Evolutionary conservation across 2,888 invertebrate species (phyloP).

Genomic region (Microplitis manilae): DNA sequence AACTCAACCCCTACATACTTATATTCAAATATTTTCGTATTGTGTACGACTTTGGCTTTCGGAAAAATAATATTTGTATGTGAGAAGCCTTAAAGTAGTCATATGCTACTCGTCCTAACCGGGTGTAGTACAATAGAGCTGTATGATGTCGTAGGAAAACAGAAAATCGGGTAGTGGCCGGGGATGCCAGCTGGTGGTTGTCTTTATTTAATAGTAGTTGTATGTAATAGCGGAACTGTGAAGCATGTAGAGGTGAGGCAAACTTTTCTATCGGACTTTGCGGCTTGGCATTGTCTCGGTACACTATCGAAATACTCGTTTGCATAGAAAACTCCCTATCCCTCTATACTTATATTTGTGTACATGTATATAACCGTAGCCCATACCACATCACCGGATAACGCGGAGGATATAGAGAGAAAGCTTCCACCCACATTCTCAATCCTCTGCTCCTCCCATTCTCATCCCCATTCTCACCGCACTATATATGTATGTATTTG

Average conservation of each 20-base stretch:
- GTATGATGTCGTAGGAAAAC: constrained; percentile 33
- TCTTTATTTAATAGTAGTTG: not conserved
- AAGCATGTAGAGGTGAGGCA: constrained; percentile 29
- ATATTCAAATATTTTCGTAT: not conserved
- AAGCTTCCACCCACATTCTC: constrained; percentile 3
- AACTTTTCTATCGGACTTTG: constrained; percentile 44
- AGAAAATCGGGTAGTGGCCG: constrained; percentile 34
- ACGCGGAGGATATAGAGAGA: constrained; percentile 31
- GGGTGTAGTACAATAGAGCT: constrained; percentile 17
- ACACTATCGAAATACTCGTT: constrained; percentile 47
- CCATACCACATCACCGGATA: constrained; percentile 35
- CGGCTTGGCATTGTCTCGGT: constrained; percentile 41
- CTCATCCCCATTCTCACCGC: not conserved
- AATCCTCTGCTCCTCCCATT: not conserved
- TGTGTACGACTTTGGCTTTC: not conserved
- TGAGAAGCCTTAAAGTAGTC: not conserved
- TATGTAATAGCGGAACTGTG: constrained; percentile 14
- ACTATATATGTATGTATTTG: not conserved
- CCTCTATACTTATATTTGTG: constrained; percentile 15
- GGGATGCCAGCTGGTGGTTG: not conserved
- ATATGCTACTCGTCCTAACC: not conserved
- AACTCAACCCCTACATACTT: not conserved
- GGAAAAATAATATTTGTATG: constrained; percentile 19
- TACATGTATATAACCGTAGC: not conserved
- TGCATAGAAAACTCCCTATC: constrained; percentile 41